Evolutionary conservation across 2,888 invertebrate genomes (phyloP).

Genomic region (Plebejus anna): DNA sequence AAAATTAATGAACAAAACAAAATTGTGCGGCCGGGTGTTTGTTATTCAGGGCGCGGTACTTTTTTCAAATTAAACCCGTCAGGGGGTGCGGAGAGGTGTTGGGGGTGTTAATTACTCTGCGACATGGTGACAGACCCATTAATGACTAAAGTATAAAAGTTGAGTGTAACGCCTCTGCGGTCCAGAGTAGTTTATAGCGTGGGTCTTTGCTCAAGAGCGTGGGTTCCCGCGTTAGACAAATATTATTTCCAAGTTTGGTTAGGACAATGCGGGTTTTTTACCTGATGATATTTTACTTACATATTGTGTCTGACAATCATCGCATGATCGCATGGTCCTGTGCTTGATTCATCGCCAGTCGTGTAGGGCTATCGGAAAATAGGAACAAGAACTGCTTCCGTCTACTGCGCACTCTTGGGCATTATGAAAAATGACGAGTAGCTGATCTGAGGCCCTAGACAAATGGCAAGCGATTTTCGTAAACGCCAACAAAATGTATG

Average conservation of each 20-base stretch:
- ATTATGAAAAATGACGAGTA: no score
- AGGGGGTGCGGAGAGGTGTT: neutral
- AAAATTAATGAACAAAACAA: constrained; percentile 22
- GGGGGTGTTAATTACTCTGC: neutral
- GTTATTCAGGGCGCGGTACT: constrained; percentile 16
- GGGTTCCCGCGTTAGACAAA: neutral
- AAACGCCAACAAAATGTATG: no score
- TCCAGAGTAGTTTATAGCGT: neutral
- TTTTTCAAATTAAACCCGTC: constrained; percentile 26
- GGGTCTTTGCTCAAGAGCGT: neutral
- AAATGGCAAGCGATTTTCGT: no score
- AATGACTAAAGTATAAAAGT: neutral
- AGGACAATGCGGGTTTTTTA: neutral
- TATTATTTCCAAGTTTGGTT: neutral
- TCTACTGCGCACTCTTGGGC: no score
- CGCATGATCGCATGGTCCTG: no score
- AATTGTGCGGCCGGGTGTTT: constrained; percentile 11
- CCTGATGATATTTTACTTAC: no score
- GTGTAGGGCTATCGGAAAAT: no score
- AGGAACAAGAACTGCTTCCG: no score
- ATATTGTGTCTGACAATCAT: no score
- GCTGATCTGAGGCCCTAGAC: no score
- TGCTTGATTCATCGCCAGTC: no score
- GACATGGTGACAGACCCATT: constrained; percentile 16
- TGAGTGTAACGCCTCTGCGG: neutral